These are phyloP conservation scores for Lacerta agilis DNA, from an alignment of 2,797 vertebrate genomes.

Conservation along the genomic window DNA sequence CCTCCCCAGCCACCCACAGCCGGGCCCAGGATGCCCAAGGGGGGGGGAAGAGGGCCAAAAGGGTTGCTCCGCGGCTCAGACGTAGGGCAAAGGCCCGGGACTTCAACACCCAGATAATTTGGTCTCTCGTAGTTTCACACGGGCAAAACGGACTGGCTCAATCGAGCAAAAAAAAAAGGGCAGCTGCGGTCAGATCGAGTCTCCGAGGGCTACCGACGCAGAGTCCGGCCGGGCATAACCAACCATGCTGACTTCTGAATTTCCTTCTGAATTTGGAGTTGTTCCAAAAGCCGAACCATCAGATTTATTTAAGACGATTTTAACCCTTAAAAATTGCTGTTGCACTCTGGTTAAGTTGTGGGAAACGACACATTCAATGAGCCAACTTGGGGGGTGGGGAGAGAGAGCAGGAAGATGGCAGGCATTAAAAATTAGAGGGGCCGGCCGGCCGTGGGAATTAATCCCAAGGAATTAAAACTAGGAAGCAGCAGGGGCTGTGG, in stretches of 20 bases:
- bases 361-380: not conserved
- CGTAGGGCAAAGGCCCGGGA: not conserved
- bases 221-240: not conserved
- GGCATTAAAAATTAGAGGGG: too few species aligned
- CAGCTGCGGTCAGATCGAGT: too few species aligned
- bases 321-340: not conserved
- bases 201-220: too few species aligned
- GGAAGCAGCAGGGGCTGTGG: not conserved
- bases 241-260: not conserved
- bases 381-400: fast-evolving
- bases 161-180: not conserved
- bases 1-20: not conserved
- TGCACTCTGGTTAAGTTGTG: not conserved
- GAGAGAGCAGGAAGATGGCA: too few species aligned
- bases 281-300: not conserved
- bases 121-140: not conserved
- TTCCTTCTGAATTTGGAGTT: not conserved
- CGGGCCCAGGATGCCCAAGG: not conserved
- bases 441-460: too few species aligned
- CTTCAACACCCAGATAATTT: not conserved
- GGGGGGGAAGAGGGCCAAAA: not conserved
- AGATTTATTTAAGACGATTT: not conserved
- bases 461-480: not conserved
- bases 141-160: not conserved
- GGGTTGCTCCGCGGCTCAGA: not conserved